A percentile compares a stretch with the other conserved stretches of the same genome.
Evolutionary conservation across 2,113 vertebrate genomes (phyloP).

Genomic region (Rallus limicola): DNA sequence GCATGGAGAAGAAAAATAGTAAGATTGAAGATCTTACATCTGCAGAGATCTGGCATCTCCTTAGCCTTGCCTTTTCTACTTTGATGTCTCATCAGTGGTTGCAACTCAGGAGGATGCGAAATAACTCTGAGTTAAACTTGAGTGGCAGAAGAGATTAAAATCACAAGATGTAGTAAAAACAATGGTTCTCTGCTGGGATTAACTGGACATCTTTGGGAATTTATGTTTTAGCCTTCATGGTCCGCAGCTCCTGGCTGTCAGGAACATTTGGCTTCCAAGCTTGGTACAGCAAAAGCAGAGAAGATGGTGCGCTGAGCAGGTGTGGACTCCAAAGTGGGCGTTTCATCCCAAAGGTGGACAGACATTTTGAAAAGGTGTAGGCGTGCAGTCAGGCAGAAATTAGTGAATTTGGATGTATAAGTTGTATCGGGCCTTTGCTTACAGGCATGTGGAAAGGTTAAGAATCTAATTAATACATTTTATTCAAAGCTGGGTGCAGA

Average conservation of each 20-base stretch:
- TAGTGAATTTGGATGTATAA: not conserved
- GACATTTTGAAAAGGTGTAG: not conserved
- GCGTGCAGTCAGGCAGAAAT: not conserved
- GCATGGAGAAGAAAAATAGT: not conserved
- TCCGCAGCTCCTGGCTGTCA: not conserved
- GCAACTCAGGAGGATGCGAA: not conserved
- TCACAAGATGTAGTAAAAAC: not conserved
- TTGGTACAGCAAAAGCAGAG: not conserved
- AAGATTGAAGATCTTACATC: not conserved
- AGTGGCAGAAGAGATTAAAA: no score
- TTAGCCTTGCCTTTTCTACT: not conserved
- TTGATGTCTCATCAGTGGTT: not conserved
- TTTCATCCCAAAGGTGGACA: not conserved
- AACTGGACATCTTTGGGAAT: not conserved
- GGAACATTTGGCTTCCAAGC: not conserved
- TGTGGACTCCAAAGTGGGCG: not conserved
- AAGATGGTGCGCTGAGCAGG: not conserved
- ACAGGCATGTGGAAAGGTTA: not conserved
- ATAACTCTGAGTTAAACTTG: not conserved
- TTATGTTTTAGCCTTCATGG: not conserved
- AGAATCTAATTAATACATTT: not conserved
- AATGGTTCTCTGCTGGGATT: not conserved
- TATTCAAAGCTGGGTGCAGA: not conserved
- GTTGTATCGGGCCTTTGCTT: not conserved
- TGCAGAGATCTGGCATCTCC: no score